phyloP scores from a whole-genome alignment of 53 echinoderm and acorn worm species.

The Apostichopus leukothele region DNA sequence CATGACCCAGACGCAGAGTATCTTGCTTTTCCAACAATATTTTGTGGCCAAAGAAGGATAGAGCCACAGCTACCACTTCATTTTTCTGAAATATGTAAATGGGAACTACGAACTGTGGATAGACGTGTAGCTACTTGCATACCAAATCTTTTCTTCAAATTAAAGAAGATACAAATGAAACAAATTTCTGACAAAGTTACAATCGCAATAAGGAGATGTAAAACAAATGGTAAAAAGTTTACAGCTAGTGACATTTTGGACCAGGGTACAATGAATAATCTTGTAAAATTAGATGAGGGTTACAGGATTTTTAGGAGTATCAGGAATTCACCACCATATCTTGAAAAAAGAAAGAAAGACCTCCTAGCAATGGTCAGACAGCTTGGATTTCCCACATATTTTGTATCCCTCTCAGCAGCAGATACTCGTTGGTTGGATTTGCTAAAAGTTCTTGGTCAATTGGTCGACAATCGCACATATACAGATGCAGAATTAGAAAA shows the following conservation, averaged over 20 bases:
- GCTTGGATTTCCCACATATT: slow-evolving; percentile 55
- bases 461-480: slow-evolving; percentile 38
- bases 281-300: slow-evolving; percentile 51
- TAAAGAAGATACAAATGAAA: slow-evolving; percentile 43
- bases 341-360: slow-evolving; percentile 53
- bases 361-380: slow-evolving; percentile 59
- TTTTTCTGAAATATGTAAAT: slow-evolving; percentile 43
- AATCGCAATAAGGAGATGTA: slow-evolving; percentile 44
- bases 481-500: slow-evolving; percentile 38
- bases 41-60: slow-evolving; percentile 44
- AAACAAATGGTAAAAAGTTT: slow-evolving; percentile 19
- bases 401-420: slow-evolving; percentile 52
- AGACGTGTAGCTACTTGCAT: slow-evolving; percentile 48
- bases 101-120: slow-evolving; percentile 45
- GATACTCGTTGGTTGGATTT: slow-evolving; percentile 54
- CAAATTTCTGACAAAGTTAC: slow-evolving; percentile 31
- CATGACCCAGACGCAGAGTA: slow-evolving; percentile 56
- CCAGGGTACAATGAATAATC: background rate
- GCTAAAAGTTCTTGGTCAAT: slow-evolving; percentile 37
- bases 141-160: slow-evolving; percentile 54
- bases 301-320: slow-evolving; percentile 43
- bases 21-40: slow-evolving; percentile 57
- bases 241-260: slow-evolving; percentile 28
- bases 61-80: background rate
- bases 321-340: slow-evolving; percentile 55